Evolutionary conservation across 2,888 invertebrate species (phyloP).

Genomic region (Parnassius mnemosyne): DNA sequence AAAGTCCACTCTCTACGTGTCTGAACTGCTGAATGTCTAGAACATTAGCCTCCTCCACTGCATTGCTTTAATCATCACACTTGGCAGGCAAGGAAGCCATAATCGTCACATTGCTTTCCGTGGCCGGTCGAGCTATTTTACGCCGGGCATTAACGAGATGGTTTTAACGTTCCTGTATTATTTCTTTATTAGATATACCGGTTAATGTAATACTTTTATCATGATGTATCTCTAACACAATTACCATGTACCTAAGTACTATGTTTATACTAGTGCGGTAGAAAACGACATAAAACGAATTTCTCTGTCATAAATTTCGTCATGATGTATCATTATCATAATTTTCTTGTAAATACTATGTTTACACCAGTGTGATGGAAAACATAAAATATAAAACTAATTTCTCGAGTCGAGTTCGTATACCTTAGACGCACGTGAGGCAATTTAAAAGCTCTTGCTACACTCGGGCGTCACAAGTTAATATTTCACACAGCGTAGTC

Average conservation of each 20-base stretch:
- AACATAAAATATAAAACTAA: slow-evolving; percentile 2
- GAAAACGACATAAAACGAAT: slow-evolving; percentile 1
- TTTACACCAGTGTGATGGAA: not conserved
- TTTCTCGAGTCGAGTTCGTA: not conserved
- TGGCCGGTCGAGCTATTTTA: too few relatives aligned
- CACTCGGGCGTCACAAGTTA: slow-evolving; percentile 3
- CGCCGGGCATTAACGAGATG: too few relatives aligned
- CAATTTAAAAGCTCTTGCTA: slow-evolving; percentile 16
- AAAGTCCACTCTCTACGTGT: too few relatives aligned
- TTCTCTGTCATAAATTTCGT: not conserved
- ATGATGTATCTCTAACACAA: not conserved
- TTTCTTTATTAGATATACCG: too few relatives aligned
- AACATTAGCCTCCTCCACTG: too few relatives aligned
- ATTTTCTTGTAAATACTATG: too few relatives aligned
- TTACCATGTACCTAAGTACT: not conserved
- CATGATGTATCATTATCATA: not conserved
- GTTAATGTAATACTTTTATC: not conserved
- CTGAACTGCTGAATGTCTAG: too few relatives aligned
- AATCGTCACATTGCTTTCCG: too few relatives aligned
- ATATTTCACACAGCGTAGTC: slow-evolving; percentile 7
- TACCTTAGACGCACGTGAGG: slow-evolving; percentile 13
- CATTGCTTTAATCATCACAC: too few relatives aligned
- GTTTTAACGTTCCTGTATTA: too few relatives aligned
- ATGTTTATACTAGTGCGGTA: not conserved
- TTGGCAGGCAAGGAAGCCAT: too few relatives aligned